These are phyloP conservation scores for Tholera decimalis DNA, from an alignment of 2,888 invertebrate species.

Conservation along the genomic window DNA sequence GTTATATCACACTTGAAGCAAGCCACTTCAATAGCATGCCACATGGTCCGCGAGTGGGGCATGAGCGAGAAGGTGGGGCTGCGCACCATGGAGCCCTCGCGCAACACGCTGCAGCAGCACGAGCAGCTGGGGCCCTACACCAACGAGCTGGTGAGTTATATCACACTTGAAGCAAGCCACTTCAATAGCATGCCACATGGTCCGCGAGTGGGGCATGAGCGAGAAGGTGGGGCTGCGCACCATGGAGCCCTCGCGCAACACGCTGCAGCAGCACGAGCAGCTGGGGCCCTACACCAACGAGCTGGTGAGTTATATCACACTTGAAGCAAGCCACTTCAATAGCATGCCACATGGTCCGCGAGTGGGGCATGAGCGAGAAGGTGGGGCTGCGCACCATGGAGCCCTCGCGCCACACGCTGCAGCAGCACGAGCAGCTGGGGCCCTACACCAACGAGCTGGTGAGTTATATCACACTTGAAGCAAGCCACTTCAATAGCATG, in stretches of 20 bases:
- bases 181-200: constrained; percentile 98
- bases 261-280: constrained; percentile 87
- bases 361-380: constrained; percentile 99
- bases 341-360: constrained; percentile 98
- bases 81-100: constrained; percentile 92
- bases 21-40: constrained; percentile 97
- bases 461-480: constrained; percentile 95
- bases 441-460: constrained; percentile 96
- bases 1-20: constrained; percentile 96
- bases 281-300: constrained; percentile 96
- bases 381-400: constrained; percentile 94
- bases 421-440: constrained; percentile 92
- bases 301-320: no score
- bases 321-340: constrained; percentile 97
- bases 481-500: constrained; percentile 98
- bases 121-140: constrained; percentile 95
- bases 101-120: constrained; percentile 74
- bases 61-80: constrained; percentile 98
- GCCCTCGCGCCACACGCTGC: constrained; percentile 78
- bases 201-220: constrained; percentile 99
- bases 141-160: no score
- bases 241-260: constrained; percentile 89
- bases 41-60: constrained; percentile 99
- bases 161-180: constrained; percentile 97
- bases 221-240: constrained; percentile 96